Evolutionary conservation across 2,888 invertebrate species (phyloP), one percentile per base, ranked within the genome.

Genomic region (Tachina grossa): DNA sequence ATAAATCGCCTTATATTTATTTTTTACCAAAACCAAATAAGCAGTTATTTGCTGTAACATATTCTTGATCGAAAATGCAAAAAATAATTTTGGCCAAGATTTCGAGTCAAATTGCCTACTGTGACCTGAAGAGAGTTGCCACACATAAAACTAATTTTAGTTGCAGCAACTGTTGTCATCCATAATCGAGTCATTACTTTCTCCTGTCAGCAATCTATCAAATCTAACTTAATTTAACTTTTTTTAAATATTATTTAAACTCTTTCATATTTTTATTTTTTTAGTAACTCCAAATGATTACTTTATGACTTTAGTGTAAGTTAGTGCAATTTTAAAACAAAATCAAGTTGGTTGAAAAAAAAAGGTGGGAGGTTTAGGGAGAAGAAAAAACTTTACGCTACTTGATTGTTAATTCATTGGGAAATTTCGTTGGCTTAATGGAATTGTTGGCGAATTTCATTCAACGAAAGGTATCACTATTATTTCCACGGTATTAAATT

Each of bases 351-450:
- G 0, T n/a, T 5, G 14, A 11, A 31, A 31, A 31, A 31, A 31
- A 31, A 47, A 68, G 16, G 1, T 2, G 41, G 14, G 11, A 3
- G 10, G 10, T 43, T 39, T 31, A 59, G 43, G 19, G 43, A 57
- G 43, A 53, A 51, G 43, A 39, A 74, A n/a, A 78, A 72, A 69
- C 55, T 78, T 84, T 59, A 77, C 77, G 83, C 71, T 39, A 68
- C 63, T 77, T 84, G 74, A 81, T 81, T 84, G 81, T 82, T 68
- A 61, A 81, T 69, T 80, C 80, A 83, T 66, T 68, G 47, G 53
- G 77, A 84, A 78, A 69, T 77, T 78, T 57, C 31, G 53, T 71
- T 65, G 45, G 59, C 45, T 76, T 55, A 72, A 76, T 75, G 75
- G 22, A 80, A 75, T 80, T 71, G 65, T 75, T 80, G 66, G 71